A percentile compares a stretch with the other conserved stretches of the same genome.
phyloP scores from a whole-genome alignment of 2,113 vertebrate species.

The Pogonocichla stellata region DNA sequence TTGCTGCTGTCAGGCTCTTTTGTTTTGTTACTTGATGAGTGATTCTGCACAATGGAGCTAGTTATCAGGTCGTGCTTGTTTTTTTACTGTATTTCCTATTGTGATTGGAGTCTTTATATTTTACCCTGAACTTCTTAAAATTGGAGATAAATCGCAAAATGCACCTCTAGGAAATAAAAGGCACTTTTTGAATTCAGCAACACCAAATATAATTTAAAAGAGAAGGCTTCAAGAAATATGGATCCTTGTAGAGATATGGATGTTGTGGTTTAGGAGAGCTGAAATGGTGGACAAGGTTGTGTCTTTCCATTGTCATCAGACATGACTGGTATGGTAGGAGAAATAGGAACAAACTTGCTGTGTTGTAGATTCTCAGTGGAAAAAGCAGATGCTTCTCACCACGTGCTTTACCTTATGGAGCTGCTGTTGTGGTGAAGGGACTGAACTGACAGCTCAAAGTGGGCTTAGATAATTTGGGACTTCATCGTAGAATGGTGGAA shows the following conservation, averaged over 20 bases:
- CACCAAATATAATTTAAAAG: conserved; percentile 51
- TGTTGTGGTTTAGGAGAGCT: neutral
- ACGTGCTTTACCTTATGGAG: neutral
- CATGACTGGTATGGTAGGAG: neutral
- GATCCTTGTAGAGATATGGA: neutral
- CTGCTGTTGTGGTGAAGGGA: neutral
- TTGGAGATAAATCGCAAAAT: conserved; percentile 41
- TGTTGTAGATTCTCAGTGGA: neutral
- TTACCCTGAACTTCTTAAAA: neutral
- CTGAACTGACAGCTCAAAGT: neutral
- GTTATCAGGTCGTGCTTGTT: neutral
- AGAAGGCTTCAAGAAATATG: conserved; percentile 39
- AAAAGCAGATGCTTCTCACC: neutral
- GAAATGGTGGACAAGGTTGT: neutral
- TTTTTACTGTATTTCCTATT: neutral
- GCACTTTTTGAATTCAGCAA: conserved; percentile 2
- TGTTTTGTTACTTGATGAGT: neutral
- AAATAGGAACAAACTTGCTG: neutral
- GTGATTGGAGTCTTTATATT: neutral
- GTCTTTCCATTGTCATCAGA: neutral
- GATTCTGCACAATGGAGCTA: neutral
- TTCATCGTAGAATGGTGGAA: fast-evolving
- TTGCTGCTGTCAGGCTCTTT: neutral
- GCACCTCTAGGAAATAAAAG: conserved; percentile 40
- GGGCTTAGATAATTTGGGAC: neutral